Conservation (phyloP, 30 jellyfish, hydroid and myxozoan genomes). For the Aurelia aurita region DNA sequence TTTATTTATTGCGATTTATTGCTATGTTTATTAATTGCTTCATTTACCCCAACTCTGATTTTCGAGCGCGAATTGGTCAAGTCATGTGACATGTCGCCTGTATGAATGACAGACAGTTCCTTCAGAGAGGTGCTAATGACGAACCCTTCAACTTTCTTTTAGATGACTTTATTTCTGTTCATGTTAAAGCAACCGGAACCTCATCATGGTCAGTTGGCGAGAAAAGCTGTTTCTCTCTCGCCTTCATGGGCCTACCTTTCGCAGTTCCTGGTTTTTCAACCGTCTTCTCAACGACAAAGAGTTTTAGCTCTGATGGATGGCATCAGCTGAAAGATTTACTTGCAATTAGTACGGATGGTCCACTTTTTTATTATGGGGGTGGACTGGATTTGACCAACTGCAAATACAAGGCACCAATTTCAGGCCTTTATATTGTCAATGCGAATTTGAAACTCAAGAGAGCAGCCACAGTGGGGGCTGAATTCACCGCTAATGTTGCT, state of each 20-base stretch:
- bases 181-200: slow-evolving; percentile 61
- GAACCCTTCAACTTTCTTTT: neutral
- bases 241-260: slow-evolving; percentile 71
- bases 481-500: slow-evolving; percentile 69
- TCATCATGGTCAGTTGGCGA: slow-evolving; percentile 80
- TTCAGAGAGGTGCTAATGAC: no score
- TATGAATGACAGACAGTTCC: no score
- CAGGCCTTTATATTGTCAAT: slow-evolving; percentile 79
- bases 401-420: slow-evolving; percentile 62
- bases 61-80: no score
- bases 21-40: no score
- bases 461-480: slow-evolving; percentile 74
- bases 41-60: no score
- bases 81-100: no score
- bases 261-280: slow-evolving; percentile 83
- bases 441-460: slow-evolving; percentile 79
- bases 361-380: slow-evolving; percentile 77
- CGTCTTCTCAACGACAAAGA: slow-evolving; percentile 54
- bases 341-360: slow-evolving; percentile 17
- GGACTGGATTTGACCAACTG: slow-evolving; percentile 74
- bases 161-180: slow-evolving; percentile 69
- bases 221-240: slow-evolving; percentile 76
- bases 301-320: slow-evolving; percentile 69
- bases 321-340: slow-evolving; percentile 51
- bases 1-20: no score